Conservation (phyloP, 2,888 invertebrate genomes). For the Eupithecia vulgata region DNA sequence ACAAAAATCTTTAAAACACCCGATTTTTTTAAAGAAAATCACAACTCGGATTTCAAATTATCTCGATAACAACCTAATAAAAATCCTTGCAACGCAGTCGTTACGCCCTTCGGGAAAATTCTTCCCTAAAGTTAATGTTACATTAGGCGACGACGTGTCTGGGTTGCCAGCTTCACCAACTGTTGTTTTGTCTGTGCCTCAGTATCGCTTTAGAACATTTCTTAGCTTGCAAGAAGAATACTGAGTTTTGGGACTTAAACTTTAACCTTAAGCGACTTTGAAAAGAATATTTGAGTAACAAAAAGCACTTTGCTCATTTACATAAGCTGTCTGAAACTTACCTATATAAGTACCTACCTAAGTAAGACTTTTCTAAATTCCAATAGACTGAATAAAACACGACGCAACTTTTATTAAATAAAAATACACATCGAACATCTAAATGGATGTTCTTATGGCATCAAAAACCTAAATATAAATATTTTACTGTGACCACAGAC, state of each 20-base stretch:
- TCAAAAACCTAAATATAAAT: no score
- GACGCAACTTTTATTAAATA: no score
- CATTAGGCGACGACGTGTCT: conserved; percentile 60
- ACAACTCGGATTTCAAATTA: conserved; percentile 25
- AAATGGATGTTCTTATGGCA: no score
- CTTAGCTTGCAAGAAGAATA: conserved; percentile 46
- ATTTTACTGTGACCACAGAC: no score
- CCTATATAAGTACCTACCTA: background rate
- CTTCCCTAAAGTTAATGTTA: conserved; percentile 55
- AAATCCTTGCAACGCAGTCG: conserved; percentile 34
- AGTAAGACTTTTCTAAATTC: background rate
- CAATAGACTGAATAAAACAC: background rate
- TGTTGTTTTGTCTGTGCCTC: conserved; percentile 20
- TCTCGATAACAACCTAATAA: conserved; percentile 35
- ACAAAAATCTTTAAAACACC: background rate
- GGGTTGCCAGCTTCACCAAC: conserved; percentile 38
- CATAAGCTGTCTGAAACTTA: background rate
- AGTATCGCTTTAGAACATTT: conserved; percentile 40
- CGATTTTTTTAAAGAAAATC: conserved; percentile 3
- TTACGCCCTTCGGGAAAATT: conserved; percentile 37
- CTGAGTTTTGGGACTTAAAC: conserved; percentile 33
- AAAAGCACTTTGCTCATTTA: conserved; percentile 14
- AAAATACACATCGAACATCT: no score
- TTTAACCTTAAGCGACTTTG: conserved; percentile 17
- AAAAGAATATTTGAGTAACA: conserved; percentile 3